Percentiles rank a stretch among this genome's conserved stretches.
Conservation (phyloP, 2,797 vertebrate species). For the Pangasius krempfi region DNA sequence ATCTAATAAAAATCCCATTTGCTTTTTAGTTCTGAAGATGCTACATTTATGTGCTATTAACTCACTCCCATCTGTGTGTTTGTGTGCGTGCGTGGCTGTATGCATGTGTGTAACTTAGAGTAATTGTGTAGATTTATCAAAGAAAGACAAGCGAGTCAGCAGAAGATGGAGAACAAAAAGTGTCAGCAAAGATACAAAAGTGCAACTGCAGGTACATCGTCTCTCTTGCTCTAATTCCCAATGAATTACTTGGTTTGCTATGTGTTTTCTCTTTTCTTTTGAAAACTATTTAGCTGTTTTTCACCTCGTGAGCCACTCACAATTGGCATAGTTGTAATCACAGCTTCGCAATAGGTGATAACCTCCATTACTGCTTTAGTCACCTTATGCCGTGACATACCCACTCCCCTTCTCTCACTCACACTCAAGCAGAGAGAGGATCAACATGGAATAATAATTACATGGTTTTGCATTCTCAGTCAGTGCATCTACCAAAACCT, state of each 20-base stretch:
- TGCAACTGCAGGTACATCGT: slow-evolving; percentile 95
- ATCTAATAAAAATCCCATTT: slow-evolving; percentile 33
- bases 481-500: slow-evolving; percentile 16
- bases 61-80: slow-evolving; percentile 58
- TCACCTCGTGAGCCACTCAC: too few relatives aligned
- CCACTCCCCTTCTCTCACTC: not conserved
- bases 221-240: slow-evolving; percentile 47
- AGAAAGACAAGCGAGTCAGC: slow-evolving; percentile 99
- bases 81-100: slow-evolving; percentile 38
- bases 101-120: slow-evolving; percentile 83
- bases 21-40: slow-evolving; percentile 62
- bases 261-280: not conserved
- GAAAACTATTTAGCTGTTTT: not conserved
- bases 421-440: not conserved
- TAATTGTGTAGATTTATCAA: slow-evolving; percentile 99
- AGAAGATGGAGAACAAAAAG: slow-evolving; percentile 99
- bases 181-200: slow-evolving; percentile 99
- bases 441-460: not conserved
- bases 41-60: slow-evolving; percentile 63
- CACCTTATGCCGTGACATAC: not conserved
- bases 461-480: slow-evolving; percentile 24
- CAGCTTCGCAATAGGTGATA: not conserved
- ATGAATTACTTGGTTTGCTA: not conserved
- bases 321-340: not conserved
- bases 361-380: not conserved